These are phyloP conservation scores for Pachypsylla venusta DNA, from an alignment of 1,140 invertebrate genomes.

Conservation along the genomic window DNA sequence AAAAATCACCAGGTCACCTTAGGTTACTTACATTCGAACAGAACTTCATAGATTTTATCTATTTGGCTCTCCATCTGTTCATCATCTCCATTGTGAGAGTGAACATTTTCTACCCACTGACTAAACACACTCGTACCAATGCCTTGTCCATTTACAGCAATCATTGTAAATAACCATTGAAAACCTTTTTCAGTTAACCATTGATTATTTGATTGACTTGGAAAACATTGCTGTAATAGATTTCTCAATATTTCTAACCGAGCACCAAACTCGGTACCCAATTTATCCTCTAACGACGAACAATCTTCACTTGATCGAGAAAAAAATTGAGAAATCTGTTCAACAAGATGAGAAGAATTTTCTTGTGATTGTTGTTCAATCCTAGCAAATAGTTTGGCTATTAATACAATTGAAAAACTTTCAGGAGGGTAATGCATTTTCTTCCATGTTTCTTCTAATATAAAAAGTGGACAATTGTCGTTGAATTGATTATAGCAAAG, in stretches of 20 bases:
- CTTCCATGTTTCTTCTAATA: slow-evolving; percentile 82
- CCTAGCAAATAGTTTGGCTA: slow-evolving; percentile 68
- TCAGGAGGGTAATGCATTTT: slow-evolving; percentile 92
- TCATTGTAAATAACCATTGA: slow-evolving; percentile 63
- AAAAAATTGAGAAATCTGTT: too few species aligned
- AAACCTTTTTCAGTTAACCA: slow-evolving; percentile 81
- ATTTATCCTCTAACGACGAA: not conserved
- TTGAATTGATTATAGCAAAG: too few species aligned
- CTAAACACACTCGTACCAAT: slow-evolving; percentile 80
- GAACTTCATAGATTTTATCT: slow-evolving; percentile 64
- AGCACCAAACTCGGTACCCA: not conserved
- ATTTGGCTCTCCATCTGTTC: slow-evolving; percentile 62
- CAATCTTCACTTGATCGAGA: slow-evolving; percentile 1
- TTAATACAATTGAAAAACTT: slow-evolving; percentile 71
- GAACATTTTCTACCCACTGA: slow-evolving; percentile 65
- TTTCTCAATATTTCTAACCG: not conserved
- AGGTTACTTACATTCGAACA: slow-evolving; percentile 53
- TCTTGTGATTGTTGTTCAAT: slow-evolving; percentile 46
- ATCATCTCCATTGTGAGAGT: slow-evolving; percentile 44
- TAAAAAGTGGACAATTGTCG: too few species aligned
- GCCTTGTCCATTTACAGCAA: slow-evolving; percentile 88
- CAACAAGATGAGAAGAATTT: too few species aligned
- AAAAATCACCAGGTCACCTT: not conserved
- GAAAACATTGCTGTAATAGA: not conserved
- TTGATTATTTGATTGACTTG: slow-evolving; percentile 37